Evolutionary conservation across 2,888 invertebrate species (phyloP).

Genomic region (Stegophylla sp.): DNA sequence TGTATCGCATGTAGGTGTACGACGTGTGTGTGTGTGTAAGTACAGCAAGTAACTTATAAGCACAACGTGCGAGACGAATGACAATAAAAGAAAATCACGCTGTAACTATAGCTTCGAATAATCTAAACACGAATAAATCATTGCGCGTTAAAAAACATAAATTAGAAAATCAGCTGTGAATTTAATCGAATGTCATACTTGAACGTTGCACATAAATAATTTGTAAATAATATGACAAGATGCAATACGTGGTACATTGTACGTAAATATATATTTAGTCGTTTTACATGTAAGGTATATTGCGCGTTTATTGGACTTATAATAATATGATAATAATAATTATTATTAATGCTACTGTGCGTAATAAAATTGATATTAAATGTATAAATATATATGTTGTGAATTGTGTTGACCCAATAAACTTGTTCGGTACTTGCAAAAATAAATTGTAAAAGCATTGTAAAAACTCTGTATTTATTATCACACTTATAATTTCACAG

Average conservation of each 20-base stretch:
- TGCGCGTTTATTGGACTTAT: not conserved
- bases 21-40: not conserved
- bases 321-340: no score
- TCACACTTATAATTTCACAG: no score
- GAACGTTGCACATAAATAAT: not conserved
- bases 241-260: not conserved
- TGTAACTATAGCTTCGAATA: constrained; percentile 11
- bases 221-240: not conserved
- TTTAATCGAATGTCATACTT: constrained; percentile 31
- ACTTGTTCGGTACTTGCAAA: not conserved
- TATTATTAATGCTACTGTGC: not conserved
- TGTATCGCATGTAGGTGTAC: not conserved
- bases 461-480: no score
- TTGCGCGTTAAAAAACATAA: not conserved
- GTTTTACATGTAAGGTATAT: not conserved
- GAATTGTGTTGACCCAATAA: not conserved
- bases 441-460: not conserved
- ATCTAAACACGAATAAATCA: constrained; percentile 24
- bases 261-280: not conserved
- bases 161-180: not conserved
- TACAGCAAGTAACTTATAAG: not conserved
- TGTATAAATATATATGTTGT: not conserved
- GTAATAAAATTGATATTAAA: no score
- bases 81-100: constrained; percentile 26
- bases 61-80: not conserved